A percentile compares a stretch with the other conserved stretches of the same genome.
phyloP scores from a whole-genome alignment of 2,797 vertebrate genomes.

The Iguana delicatissima region DNA sequence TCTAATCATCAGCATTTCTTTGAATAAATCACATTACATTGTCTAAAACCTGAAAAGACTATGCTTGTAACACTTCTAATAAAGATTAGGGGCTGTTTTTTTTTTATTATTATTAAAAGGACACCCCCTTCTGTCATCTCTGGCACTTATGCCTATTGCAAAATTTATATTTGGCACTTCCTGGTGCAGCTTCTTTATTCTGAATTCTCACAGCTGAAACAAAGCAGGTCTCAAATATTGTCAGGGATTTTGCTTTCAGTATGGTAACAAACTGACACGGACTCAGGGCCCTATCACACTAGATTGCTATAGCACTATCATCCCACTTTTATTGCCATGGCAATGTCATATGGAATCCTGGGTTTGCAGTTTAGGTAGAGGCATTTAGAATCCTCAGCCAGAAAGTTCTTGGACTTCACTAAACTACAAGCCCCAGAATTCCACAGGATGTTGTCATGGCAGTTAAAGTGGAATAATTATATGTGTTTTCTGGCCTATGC shows the following conservation, averaged over 20 bases:
- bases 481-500: too few species aligned
- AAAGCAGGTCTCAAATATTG: background rate
- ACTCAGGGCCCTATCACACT: too few species aligned
- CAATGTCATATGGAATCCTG: too few species aligned
- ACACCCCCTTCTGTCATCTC: constrained; percentile 70
- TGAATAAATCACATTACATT: constrained; percentile 82
- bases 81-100: constrained; percentile 68
- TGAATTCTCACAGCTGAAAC: accelerated
- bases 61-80: constrained; percentile 78
- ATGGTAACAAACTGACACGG: background rate
- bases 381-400: too few species aligned
- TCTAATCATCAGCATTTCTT: constrained; percentile 82
- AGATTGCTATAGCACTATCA: background rate
- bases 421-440: too few species aligned
- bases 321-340: too few species aligned
- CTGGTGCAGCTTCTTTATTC: background rate
- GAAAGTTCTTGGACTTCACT: too few species aligned
- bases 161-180: background rate
- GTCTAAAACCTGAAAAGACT: constrained; percentile 80
- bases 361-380: too few species aligned
- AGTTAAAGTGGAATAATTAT: background rate
- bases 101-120: constrained; percentile 71
- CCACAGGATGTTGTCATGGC: too few species aligned
- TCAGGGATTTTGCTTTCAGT: background rate
- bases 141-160: background rate